A percentile compares a stretch with the other conserved stretches of the same genome.
Conservation (phyloP, 2,797 vertebrate species). For the Sebastes steindachneri region DNA sequence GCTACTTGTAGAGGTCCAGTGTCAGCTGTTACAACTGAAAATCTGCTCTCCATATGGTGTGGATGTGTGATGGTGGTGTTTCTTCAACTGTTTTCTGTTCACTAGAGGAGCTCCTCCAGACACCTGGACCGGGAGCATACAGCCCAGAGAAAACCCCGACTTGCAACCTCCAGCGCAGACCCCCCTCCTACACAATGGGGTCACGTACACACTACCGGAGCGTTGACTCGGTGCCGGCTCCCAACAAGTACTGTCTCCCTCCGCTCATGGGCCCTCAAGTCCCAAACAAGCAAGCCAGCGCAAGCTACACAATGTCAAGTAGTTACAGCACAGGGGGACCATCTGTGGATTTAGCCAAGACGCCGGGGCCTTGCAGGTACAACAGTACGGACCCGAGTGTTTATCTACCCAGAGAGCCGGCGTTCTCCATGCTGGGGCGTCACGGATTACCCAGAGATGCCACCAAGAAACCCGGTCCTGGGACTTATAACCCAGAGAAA, state of each 20-base stretch:
- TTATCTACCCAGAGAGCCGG: constrained; percentile 83
- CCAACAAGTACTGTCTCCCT: constrained; percentile 88
- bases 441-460: constrained; percentile 54
- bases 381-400: constrained; percentile 84
- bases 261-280: constrained; percentile 84
- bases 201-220: constrained; percentile 79
- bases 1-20: not conserved
- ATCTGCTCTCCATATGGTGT: constrained; percentile 29
- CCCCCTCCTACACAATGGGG: constrained; percentile 88
- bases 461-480: constrained; percentile 84
- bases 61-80: not conserved
- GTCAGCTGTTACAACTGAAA: constrained; percentile 52
- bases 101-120: constrained; percentile 72
- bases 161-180: constrained; percentile 75
- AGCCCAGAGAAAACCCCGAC: constrained; percentile 84
- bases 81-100: constrained; percentile 41
- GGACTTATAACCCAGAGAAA: constrained; percentile 86
- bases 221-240: constrained; percentile 82
- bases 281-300: constrained; percentile 84
- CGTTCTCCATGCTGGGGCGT: constrained; percentile 88
- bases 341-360: constrained; percentile 83
- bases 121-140: constrained; percentile 89
- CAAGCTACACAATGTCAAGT: constrained; percentile 83
- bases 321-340: constrained; percentile 71
- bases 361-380: constrained; percentile 87